A percentile compares a stretch with the other conserved stretches of the same genome.
phyloP scores from a whole-genome alignment of 2,113 vertebrate species.

The Sardina pilchardus region DNA sequence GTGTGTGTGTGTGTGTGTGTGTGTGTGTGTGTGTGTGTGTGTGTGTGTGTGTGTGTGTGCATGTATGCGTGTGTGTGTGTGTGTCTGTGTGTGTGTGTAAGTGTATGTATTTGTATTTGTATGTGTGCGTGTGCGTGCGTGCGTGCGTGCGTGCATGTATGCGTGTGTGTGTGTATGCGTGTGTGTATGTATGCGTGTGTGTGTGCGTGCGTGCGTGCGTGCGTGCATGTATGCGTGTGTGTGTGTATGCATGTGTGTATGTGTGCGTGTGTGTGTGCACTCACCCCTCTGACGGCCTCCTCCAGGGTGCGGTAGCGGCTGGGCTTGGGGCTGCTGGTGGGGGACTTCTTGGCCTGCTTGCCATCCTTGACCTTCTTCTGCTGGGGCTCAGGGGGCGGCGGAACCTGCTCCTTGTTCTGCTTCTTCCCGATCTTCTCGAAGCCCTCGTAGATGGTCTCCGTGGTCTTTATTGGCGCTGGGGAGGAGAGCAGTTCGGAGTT shows the following conservation, averaged over 20 bases:
- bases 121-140: background rate
- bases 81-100: background rate
- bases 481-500: slow-evolving; percentile 14
- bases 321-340: slow-evolving; percentile 40
- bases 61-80: background rate
- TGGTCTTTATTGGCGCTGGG: slow-evolving; percentile 73
- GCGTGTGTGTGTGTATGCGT: too few species aligned
- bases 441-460: slow-evolving; percentile 79
- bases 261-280: slow-evolving; percentile 52
- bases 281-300: slow-evolving; percentile 86
- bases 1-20: background rate
- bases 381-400: slow-evolving; percentile 70
- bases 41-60: background rate
- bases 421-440: slow-evolving; percentile 82
- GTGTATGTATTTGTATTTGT: too few species aligned
- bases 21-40: background rate
- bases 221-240: background rate
- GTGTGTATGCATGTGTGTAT: background rate
- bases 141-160: too few species aligned
- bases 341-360: slow-evolving; percentile 70
- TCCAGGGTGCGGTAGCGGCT: slow-evolving; percentile 76
- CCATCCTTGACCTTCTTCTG: slow-evolving; percentile 61
- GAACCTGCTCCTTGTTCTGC: slow-evolving; percentile 94
- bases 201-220: too few species aligned
- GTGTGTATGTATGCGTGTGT: too few species aligned